Conservation (phyloP, 2,888 invertebrate species). For the Drosophila lacicola region DNA sequence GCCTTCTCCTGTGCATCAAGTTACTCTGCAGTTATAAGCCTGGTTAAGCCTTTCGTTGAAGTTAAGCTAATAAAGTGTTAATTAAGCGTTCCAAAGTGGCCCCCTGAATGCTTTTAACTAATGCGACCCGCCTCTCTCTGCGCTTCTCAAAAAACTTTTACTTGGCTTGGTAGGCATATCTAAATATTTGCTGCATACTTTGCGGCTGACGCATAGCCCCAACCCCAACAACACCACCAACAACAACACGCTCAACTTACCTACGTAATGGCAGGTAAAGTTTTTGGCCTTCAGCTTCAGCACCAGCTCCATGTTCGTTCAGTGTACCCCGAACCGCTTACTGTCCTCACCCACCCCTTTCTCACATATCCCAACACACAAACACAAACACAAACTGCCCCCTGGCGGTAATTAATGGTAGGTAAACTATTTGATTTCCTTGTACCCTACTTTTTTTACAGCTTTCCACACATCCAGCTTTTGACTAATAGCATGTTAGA, state of each 20-base stretch:
- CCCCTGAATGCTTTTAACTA: slow-evolving; percentile 63
- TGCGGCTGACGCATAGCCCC: slow-evolving; percentile 67
- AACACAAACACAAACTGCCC: slow-evolving; percentile 55
- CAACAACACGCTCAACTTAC: slow-evolving; percentile 25
- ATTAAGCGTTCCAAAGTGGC: slow-evolving; percentile 70
- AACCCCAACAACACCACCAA: slow-evolving; percentile 12
- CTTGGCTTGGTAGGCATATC: slow-evolving; percentile 61
- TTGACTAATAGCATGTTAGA: slow-evolving; percentile 68
- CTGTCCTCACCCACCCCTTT: slow-evolving; percentile 8
- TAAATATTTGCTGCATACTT: slow-evolving; percentile 76
- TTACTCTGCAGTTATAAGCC: slow-evolving; percentile 48
- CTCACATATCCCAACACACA: slow-evolving; percentile 8
- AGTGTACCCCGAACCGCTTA: slow-evolving; percentile 38
- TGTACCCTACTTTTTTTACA: slow-evolving; percentile 55
- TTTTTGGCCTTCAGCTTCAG: slow-evolving; percentile 43
- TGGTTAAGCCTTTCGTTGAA: slow-evolving; percentile 57
- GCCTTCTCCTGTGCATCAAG: slow-evolving; percentile 28
- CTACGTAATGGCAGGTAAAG: slow-evolving; percentile 54
- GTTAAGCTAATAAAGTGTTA: slow-evolving; percentile 76
- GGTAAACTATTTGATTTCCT: slow-evolving; percentile 77
- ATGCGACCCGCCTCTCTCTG: slow-evolving; percentile 36
- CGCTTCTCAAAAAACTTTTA: slow-evolving; percentile 39
- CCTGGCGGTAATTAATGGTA: slow-evolving; percentile 70
- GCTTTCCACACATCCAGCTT: slow-evolving; percentile 34
- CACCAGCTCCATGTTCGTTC: slow-evolving; percentile 24